phyloP scores from a whole-genome alignment of 2,888 invertebrate genomes.

The Augochlorella aurata region DNA sequence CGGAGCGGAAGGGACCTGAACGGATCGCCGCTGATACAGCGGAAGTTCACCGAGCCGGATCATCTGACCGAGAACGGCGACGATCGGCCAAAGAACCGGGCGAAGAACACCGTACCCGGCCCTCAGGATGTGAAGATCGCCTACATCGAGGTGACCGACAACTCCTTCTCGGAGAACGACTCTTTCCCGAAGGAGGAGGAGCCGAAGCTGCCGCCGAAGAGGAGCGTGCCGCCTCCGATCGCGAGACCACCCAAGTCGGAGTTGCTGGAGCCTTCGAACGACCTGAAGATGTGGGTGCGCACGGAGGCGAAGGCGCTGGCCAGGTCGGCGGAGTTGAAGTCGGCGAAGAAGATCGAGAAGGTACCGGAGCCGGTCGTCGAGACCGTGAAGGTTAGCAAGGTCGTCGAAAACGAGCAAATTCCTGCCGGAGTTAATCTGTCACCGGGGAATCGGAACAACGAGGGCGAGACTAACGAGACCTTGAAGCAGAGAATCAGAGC shows the following conservation, averaged over 20 bases:
- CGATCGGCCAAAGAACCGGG: constrained; percentile 20
- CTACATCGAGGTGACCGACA: constrained; percentile 76
- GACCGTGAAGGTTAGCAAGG: constrained; percentile 11
- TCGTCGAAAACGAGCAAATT: not conserved
- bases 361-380: not conserved
- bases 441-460: constrained; percentile 31
- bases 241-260: constrained; percentile 81
- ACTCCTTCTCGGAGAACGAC: constrained; percentile 80
- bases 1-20: constrained; percentile 91
- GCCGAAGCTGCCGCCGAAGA: constrained; percentile 82
- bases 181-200: constrained; percentile 79
- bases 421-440: not conserved
- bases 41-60: constrained; percentile 84
- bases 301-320: constrained; percentile 72
- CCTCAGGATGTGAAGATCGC: constrained; percentile 75
- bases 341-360: constrained; percentile 37
- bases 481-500: constrained; percentile 35
- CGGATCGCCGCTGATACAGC: constrained; percentile 88
- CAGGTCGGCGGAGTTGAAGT: constrained; percentile 48
- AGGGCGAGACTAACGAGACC: constrained; percentile 33
- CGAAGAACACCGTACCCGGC: not conserved
- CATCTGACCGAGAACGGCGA: constrained; percentile 51
- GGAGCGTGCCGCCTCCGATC: constrained; percentile 82
- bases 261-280: constrained; percentile 73
- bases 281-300: constrained; percentile 76